phyloP scores from a whole-genome alignment of 1,140 invertebrate species.

The Lysiphlebus fabarum region DNA sequence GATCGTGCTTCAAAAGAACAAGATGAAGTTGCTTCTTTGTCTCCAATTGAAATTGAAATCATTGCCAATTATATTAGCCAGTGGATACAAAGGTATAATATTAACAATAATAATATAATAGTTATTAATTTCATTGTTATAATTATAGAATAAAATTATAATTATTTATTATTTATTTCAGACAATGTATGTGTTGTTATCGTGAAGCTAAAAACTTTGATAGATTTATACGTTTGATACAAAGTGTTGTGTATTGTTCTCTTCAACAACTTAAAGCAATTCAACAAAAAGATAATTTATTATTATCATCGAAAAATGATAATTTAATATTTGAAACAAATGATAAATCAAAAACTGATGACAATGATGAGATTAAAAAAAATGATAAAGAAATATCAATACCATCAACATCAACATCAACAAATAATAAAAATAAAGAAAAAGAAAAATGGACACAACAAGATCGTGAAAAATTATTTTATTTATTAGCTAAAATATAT shows the following conservation, averaged over 20 bases:
- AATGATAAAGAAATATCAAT: conserved; percentile 32
- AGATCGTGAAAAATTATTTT: conserved; percentile 74
- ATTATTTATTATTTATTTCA: conserved; percentile 48
- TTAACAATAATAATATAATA: conserved; percentile 9
- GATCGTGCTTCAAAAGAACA: conserved; percentile 48
- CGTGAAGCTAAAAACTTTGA: conserved; percentile 87
- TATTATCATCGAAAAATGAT: not conserved
- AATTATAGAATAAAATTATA: not conserved
- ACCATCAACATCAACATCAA: conserved; percentile 25
- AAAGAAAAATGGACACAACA: conserved; percentile 63
- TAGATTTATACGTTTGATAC: conserved; percentile 79
- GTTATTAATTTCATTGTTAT: not conserved
- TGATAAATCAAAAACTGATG: too few relatives aligned
- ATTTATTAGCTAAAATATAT: conserved; percentile 78
- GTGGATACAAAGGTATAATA: conserved; percentile 52
- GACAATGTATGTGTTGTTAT: conserved; percentile 91
- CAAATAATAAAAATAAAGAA: conserved; percentile 15
- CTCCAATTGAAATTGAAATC: conserved; percentile 48
- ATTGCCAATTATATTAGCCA: conserved; percentile 52
- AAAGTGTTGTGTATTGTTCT: conserved; percentile 73
- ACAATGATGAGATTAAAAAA: conserved; percentile 34
- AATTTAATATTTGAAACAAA: not conserved
- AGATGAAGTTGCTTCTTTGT: conserved; percentile 43
- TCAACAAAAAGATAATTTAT: conserved; percentile 56
- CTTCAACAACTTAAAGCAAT: conserved; percentile 73